Conservation (phyloP, 1,140 invertebrate genomes). For the Magallana angulata region DNA sequence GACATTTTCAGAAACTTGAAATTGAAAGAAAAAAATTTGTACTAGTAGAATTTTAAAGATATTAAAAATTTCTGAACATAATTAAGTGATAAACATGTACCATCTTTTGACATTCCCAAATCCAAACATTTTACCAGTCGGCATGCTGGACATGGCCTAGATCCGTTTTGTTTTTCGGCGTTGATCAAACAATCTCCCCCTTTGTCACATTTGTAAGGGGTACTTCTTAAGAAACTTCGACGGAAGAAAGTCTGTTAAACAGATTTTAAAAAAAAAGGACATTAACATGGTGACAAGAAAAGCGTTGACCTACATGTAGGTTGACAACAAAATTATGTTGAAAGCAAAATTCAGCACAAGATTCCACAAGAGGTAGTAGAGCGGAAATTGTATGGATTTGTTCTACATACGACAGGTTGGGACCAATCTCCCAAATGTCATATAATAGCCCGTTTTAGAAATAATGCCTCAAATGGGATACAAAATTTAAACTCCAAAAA, state of each 20-base stretch:
- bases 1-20: too few species aligned
- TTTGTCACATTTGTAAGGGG: background rate
- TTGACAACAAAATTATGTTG: background rate
- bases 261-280: background rate
- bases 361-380: too few species aligned
- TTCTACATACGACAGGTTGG: too few species aligned
- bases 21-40: too few species aligned
- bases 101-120: slow-evolving; percentile 1
- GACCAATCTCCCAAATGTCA: too few species aligned
- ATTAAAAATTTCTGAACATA: too few species aligned
- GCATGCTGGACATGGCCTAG: background rate
- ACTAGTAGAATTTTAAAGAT: too few species aligned
- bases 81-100: background rate
- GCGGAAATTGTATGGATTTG: too few species aligned
- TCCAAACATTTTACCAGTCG: background rate
- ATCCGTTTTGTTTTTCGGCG: background rate
- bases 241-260: slow-evolving; percentile 15
- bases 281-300: background rate
- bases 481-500: too few species aligned
- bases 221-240: background rate
- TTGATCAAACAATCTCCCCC: background rate
- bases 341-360: background rate
- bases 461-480: too few species aligned
- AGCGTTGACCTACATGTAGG: background rate
- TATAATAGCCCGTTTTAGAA: too few species aligned